Evolutionary conservation across 2,888 invertebrate species (phyloP).

Genomic region (Pollenia griseotomentosa): DNA sequence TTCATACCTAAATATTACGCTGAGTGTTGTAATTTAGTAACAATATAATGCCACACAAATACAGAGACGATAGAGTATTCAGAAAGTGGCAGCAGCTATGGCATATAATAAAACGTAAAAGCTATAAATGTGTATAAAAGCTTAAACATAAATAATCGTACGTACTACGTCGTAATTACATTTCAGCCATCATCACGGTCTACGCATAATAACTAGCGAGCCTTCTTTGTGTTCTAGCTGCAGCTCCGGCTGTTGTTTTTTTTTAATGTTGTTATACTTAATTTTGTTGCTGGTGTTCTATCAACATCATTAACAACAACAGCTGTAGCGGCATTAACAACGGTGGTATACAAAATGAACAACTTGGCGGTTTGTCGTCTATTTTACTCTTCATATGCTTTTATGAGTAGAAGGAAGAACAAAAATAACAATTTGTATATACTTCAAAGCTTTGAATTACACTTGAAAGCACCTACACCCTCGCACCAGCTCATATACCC

Average conservation of each 20-base stretch:
- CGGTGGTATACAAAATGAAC: slow-evolving; percentile 21
- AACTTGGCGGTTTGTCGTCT: slow-evolving; percentile 30
- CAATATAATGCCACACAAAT: neutral
- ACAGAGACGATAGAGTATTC: neutral
- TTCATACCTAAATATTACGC: slow-evolving; percentile 18
- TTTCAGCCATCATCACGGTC: slow-evolving; percentile 16
- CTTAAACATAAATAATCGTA: slow-evolving; percentile 4
- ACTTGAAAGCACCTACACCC: slow-evolving; percentile 6
- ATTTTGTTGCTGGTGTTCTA: slow-evolving; percentile 45
- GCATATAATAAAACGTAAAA: neutral
- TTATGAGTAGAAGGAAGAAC: slow-evolving; percentile 16
- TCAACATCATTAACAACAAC: slow-evolving; percentile 55
- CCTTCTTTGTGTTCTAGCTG: neutral
- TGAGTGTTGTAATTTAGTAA: neutral
- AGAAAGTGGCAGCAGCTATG: neutral
- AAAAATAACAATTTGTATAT: slow-evolving; percentile 24
- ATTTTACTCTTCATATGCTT: slow-evolving; percentile 20
- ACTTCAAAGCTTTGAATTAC: slow-evolving; percentile 61
- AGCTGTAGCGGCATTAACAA: neutral
- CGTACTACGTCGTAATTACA: slow-evolving; percentile 38
- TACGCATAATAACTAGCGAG: slow-evolving; percentile 47
- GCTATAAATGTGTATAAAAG: neutral
- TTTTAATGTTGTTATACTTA: neutral
- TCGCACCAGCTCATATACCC: neutral
- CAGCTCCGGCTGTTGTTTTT: neutral